A percentile compares a stretch with the other conserved stretches of the same genome.
Evolutionary conservation across 1,140 invertebrate genomes (phyloP).

Genomic region (Drosophila tsacasi): DNA sequence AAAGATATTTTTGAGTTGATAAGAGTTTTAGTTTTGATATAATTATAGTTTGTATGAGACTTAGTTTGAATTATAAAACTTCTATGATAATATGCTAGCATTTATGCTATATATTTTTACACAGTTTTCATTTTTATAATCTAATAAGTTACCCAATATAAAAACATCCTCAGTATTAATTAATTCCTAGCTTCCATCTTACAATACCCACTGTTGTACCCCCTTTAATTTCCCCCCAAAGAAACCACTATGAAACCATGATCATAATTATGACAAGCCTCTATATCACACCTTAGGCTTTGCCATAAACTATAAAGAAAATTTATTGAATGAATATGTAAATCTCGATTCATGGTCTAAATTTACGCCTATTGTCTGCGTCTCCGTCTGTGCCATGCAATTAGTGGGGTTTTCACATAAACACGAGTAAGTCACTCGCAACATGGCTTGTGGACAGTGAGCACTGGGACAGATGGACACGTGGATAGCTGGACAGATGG

Average conservation of each 20-base stretch:
- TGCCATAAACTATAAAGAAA: conserved; percentile 36
- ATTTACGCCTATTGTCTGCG: conserved; percentile 57
- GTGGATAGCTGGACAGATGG: conserved; percentile 23
- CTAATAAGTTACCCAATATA: too few relatives aligned
- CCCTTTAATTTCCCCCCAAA: not conserved
- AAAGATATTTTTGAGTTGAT: too few relatives aligned
- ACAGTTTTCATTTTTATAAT: not conserved
- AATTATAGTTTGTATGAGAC: not conserved
- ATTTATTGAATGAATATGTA: conserved; percentile 54
- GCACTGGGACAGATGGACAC: conserved; percentile 17
- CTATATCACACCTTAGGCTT: conserved; percentile 19
- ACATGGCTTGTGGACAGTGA: conserved; percentile 41
- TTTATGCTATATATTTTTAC: not conserved
- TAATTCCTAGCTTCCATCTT: not conserved
- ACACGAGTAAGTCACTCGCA: conserved; percentile 57
- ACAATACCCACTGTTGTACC: not conserved
- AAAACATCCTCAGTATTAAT: too few relatives aligned
- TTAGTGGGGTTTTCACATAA: conserved; percentile 58
- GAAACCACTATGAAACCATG: not conserved
- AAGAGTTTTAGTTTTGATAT: not conserved
- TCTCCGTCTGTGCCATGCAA: conserved; percentile 36
- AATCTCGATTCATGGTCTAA: conserved; percentile 44
- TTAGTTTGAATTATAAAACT: not conserved
- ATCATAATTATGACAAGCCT: conserved; percentile 10
- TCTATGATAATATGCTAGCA: not conserved